Conservation (phyloP, 1,140 invertebrate species). For the Archivesica marissinica region DNA sequence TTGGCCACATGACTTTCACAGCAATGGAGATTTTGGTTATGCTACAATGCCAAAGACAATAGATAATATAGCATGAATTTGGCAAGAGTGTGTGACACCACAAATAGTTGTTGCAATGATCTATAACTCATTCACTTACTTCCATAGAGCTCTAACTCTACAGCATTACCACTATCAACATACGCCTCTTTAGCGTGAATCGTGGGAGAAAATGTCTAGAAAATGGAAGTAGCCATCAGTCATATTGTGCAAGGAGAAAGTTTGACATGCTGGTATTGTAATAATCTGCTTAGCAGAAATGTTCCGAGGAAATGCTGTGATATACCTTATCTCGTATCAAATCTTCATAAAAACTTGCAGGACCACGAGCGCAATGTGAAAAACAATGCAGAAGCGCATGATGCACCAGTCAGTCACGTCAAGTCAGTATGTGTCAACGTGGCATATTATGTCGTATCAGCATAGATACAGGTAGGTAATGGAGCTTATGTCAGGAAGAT, state of each 20-base stretch:
- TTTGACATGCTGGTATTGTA: background rate
- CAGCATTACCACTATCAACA: background rate
- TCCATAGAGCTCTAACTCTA: background rate
- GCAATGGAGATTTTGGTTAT: background rate
- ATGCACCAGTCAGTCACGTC: too few relatives aligned
- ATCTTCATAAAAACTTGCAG: background rate
- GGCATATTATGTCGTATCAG: too few relatives aligned
- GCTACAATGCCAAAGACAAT: conserved; percentile 14
- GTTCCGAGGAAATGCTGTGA: background rate
- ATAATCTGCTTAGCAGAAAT: conserved; percentile 2
- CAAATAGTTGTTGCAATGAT: background rate
- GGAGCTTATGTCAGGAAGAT: too few relatives aligned
- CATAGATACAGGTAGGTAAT: too few relatives aligned
- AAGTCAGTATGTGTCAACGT: too few relatives aligned
- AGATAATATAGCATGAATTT: background rate
- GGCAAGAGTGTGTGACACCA: conserved; percentile 6
- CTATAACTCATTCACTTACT: background rate
- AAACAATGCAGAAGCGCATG: too few relatives aligned
- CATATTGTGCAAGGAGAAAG: conserved; percentile 9
- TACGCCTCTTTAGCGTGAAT: background rate
- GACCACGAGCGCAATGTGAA: too few relatives aligned
- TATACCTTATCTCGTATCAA: background rate
- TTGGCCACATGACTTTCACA: background rate
- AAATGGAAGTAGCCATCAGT: conserved; percentile 20
- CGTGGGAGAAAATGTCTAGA: conserved; percentile 1